A percentile compares a stretch with the other conserved stretches of the same genome.
These are phyloP conservation scores for Habroteleia sp. DNA, from an alignment of 2,888 invertebrate species.

Conservation along the genomic window DNA sequence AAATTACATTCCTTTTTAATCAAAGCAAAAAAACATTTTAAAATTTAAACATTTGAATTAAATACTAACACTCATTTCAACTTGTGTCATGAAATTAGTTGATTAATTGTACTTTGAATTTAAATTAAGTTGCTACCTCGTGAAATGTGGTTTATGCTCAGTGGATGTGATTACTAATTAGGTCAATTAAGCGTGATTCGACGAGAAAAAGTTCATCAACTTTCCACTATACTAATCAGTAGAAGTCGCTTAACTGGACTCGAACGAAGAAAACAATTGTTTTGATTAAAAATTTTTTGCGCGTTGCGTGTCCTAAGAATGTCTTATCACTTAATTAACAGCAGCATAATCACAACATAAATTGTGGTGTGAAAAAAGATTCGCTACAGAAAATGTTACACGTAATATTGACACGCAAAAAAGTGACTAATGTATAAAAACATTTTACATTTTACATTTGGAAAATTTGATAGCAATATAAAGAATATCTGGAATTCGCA, in stretches of 20 bases:
- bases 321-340: constrained; percentile 18
- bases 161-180: constrained; percentile 33
- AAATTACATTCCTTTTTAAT: too few species aligned
- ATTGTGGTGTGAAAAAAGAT: constrained; percentile 7
- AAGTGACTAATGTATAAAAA: constrained; percentile 21
- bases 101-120: constrained; percentile 36
- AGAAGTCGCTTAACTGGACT: not conserved
- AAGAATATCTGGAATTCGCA: constrained; percentile 15
- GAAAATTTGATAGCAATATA: constrained; percentile 8
- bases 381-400: constrained; percentile 9
- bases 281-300: constrained; percentile 12
- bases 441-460: constrained; percentile 32
- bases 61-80: too few species aligned
- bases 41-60: too few species aligned
- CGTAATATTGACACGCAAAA: constrained; percentile 16
- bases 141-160: constrained; percentile 20
- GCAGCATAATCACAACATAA: constrained; percentile 12
- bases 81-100: too few species aligned
- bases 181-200: constrained; percentile 18
- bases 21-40: too few species aligned
- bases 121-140: constrained; percentile 30
- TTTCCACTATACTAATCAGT: not conserved
- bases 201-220: not conserved
- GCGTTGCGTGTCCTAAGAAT: constrained; percentile 16
- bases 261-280: constrained; percentile 9